Base-by-base conservation (phyloP, 1,140 invertebrate species). In the Drosophila burlai region DNA sequence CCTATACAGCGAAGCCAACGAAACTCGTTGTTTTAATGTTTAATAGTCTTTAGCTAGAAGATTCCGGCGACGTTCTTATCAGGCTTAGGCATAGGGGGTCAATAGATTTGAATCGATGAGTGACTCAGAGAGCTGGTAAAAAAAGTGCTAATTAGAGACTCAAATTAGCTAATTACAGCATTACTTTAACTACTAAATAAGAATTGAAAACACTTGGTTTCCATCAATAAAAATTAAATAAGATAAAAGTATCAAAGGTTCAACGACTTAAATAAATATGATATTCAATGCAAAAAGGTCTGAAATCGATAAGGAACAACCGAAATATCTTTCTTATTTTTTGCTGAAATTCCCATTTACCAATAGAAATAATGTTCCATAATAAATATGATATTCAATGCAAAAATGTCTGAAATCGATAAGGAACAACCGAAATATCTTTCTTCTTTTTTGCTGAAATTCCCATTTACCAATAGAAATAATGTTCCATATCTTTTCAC, bases 11-110 rank as follows among this genome's bases (percentile, higher is more conserved):
- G 1, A 10, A 10, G 1, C 42, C 55, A 65, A 21, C 4, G 6
- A 34, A 65, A 43, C 36, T 43, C n/a, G 18, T 59, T 43, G 42
- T 46, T 46, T 31, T 43, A 34, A 34, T 61, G 31, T 36, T 62
- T 13, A 60, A n/a, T 34, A 42, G 50, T 18, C 36, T 59, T 55
- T 57, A 21, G 50, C 50, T 31, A 3, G 13, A 18, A 42, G 54
- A 38, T 57, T 57, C 10, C 18, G 34, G 38, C 2, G 15, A 16
- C 3, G 15, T n/a, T 24, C 34, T 61, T 65, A 65, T 65, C 62
- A 65, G 38, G 7, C 6, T 18, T 7, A 24, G 62, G 52, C 52
- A 2, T 4, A 13, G 13, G 31, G 50, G 50, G 62, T 64, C 62
- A 60, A 65, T 45, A 45, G 29, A 45, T 43, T 13, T 64, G 16